Base-by-base conservation (phyloP, 2,797 vertebrate species). In the Meriones psammophilus region DNA sequence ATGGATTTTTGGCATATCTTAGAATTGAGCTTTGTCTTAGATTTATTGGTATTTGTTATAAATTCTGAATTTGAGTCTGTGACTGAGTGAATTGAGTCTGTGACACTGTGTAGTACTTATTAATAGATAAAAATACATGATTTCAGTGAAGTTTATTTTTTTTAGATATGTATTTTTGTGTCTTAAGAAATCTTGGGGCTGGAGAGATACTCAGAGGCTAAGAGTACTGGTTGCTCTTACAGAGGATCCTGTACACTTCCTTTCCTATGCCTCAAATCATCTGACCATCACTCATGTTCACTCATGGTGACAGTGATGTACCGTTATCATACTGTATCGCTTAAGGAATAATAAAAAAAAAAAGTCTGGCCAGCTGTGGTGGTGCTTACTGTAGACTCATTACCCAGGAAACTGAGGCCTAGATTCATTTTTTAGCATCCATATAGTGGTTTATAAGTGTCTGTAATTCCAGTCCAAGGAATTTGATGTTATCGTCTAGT, bases 1-100 rank as follows among this genome's bases (percentile, higher is more conserved):
- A 71, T 88, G 92, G 88, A 76, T 91, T 92, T 92, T 90, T 69
- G 77, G 83, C 69, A 58, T 60, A 54, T 93, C 88, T 92, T 77
- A 60, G 66, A 92, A 74, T 93, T 84, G 78, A 13, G 1, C 33
- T 94, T 83, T 92, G 62, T 36, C 39, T 79, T 18, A 33, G 71
- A 56, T 93, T 94, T 93, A 4, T 80, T 93, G 26, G n/a, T 89
- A 64, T 92, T 96, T 33, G 64, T 89, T 81, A 33, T 89, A 58
- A 88, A 87, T 89, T 96, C 13, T 68, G 60, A 96, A 84, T 92
- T 85, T 7, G 5, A 94, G 46, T 94, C 62, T 86, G 4, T 89
- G 62, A 8, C 18, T 30, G 42, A 42, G 42, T 42, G 42, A 42
- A 42, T 42, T 42, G 42, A 42, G 42, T 42, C 42, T 42, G 5